Evolutionary conservation across 2,888 invertebrate genomes (phyloP), one percentile per base, ranked within the genome.

Genomic region (Drosophila vallismaia): DNA sequence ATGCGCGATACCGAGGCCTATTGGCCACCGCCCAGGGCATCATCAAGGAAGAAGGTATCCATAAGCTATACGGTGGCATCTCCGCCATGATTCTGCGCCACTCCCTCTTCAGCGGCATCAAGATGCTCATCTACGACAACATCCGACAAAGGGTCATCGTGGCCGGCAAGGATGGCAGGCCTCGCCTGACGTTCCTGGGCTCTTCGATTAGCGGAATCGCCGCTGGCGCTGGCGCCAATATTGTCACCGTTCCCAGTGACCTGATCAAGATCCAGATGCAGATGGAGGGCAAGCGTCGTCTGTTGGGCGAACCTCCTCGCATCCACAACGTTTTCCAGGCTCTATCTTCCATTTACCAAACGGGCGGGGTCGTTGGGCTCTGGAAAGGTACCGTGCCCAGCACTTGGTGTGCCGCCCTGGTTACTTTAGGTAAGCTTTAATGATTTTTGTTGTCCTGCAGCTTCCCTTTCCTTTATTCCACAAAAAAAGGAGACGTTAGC

Each of bases 261-360:
- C 93, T 98, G 71, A 94, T 97, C 80, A 98, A 98, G 92, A 96
- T 97, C 4, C 97, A 97, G 92, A 94, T 97, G 93, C 97, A 98
- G 92, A 96, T 97, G 94, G 97, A 98, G 90, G 97, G 97, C 0
- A 93, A 94, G 73, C 91, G 97, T 31, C 89, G 94, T 70, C 91
- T 97, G 58, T 94, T 96, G 91, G 97, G 97, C 19, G 93, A 95
- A 74, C 93, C 95, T 5, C 94, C 96, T 0, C 92, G 97, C 82
- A 96, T 97, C 58, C 92, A 93, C 69, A 95, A 95, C 89, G 93
- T 95, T 50, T 92, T 92, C 60, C 40, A 40, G 8, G 40, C 40
- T 12, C 40, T 40, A 7, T 7, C 14, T 14, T 40, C 40, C 40
- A 14, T 40, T 2, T 40, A 40, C 12, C n/a, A 40, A 7, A 14